Conservation (phyloP, 2,888 invertebrate species). For the Mythimna loreyi region DNA sequence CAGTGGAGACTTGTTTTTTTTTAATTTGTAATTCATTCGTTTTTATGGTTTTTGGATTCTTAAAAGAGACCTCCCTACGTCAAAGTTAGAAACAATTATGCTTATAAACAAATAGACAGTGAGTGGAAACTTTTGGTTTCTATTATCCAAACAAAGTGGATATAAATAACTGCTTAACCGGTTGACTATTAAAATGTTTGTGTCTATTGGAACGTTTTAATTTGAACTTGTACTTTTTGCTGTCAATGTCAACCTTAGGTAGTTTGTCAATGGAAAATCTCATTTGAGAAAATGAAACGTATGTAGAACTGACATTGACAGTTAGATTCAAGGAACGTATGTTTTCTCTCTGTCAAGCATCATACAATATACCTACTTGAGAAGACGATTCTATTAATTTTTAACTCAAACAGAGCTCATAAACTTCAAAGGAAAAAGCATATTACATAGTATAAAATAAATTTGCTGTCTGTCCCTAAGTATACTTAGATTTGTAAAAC, state of each 20-base stretch:
- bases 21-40: no score
- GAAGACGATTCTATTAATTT: neutral
- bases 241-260: no score
- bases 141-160: conserved; percentile 8
- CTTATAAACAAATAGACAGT: conserved; percentile 5
- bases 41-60: neutral
- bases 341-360: neutral
- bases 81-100: neutral
- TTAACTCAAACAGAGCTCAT: no score
- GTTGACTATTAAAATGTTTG: neutral
- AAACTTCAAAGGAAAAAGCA: no score
- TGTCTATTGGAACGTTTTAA: neutral
- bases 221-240: neutral
- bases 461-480: no score
- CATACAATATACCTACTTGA: neutral
- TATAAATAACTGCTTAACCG: neutral
- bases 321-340: no score
- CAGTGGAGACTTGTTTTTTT: no score
- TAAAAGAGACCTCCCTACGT: conserved; percentile 8
- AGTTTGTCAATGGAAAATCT: neutral
- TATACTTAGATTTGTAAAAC: no score
- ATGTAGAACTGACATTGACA: no score
- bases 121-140: conserved; percentile 21
- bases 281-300: no score
- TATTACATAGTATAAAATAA: no score